Evolutionary conservation across 2,888 invertebrate genomes (phyloP), one percentile per base, ranked within the genome.

Genomic region (Pharmacophagus antenor): DNA sequence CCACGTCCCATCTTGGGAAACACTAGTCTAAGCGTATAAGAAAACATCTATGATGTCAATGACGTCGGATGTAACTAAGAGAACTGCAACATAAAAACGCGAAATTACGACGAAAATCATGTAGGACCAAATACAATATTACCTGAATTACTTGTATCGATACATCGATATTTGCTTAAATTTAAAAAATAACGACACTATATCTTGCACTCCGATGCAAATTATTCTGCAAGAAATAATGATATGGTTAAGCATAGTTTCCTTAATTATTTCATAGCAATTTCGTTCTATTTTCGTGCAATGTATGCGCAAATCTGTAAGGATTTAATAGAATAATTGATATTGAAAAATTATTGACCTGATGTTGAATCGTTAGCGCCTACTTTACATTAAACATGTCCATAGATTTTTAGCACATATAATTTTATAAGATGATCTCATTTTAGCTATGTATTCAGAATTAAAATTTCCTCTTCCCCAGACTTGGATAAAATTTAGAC

Each of bases 101-200:
- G n/a, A n/a, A n/a, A n/a, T n/a, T n/a, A n/a, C n/a, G n/a, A n/a
- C n/a, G n/a, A n/a, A n/a, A n/a, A n/a, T n/a, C n/a, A n/a, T n/a
- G n/a, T n/a, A n/a, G n/a, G n/a, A n/a, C n/a, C n/a, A n/a, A n/a
- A n/a, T n/a, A n/a, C n/a, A n/a, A n/a, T 15, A 31, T 12, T 10
- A 10, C 8, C 31, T 12, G 10, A 1, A 10, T 42, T 22, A 27
- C 48, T 20, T 25, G 15, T 25, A 46, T 56, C 50, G 49, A 56
- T 42, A 49, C 23, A 17, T 20, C 10, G 4, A n/a, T 10, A 31
- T 0, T 31, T 31, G 3, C 2, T 12, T 31, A 17, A 18, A 50
- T 37, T 63, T 48, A n/a, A n/a, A n/a, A n/a, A n/a, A n/a, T n/a
- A 25, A 56, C 62, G 51, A 27, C 62, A 55, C 67, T 74, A 68